Base-by-base conservation (phyloP, 2,113 vertebrate species). In the Bettongia penicillata region DNA sequence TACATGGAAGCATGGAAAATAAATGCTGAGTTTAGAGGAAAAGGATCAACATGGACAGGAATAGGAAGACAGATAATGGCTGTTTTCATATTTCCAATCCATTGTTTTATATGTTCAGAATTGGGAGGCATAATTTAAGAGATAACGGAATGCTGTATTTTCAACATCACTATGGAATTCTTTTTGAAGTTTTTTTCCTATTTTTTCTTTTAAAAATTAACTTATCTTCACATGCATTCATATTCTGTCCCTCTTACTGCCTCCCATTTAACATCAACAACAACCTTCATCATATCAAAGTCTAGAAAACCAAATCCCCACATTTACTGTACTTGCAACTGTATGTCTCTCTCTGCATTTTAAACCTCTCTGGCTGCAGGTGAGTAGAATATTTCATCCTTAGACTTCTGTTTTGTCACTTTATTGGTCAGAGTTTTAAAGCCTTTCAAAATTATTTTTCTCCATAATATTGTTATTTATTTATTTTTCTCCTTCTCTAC, bases 1-100 rank as follows among this genome's bases (percentile, higher is more conserved):
- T 89, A 95, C 77, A 94, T 94, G 97, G 97, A 94, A 93, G 95
- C 95, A 93, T 90, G 52, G 50, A 24, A 95, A 95, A 92, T 52
- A 48, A 93, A 91, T 49, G 8, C 28, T 4, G 31, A 91, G 5
- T 89, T 95, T 0, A 77, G 53, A 91, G 26, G 37, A 94, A 89
- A 95, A 51, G 91, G 14, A 55, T 11, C 26, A 53, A 52, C 43
- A 84, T 43, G 91, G 43, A 91, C 91, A 31, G 47, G 43, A 95
- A 31, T 61, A 93, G 28, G 51, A 16, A 53, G n/a, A 50, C 77
- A n/a, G 48, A 37, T 7, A 14, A 47, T 92, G 55, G 23, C 31
- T 3, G 89, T 90, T 95, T 96, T 89, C 55, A 24, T 8, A 91
- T 92, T 94, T 96, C 53, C 37, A 89, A 22, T 26, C 53, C 43